Base-by-base conservation (phyloP, 2,888 invertebrate genomes). In the Zele albiditarsus region DNA sequence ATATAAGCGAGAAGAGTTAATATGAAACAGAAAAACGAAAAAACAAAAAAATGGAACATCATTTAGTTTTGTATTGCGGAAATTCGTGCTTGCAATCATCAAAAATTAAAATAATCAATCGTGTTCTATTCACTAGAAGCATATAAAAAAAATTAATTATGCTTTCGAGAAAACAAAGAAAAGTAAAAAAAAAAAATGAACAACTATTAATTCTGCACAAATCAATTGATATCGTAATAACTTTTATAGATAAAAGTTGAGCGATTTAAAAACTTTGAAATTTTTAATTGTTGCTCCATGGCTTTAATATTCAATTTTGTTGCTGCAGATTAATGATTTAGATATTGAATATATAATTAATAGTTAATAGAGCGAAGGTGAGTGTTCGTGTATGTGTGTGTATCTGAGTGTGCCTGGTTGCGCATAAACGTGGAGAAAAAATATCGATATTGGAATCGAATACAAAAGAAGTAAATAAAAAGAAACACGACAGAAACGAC, bases 1-100 rank as follows among this genome's bases (percentile, higher is more conserved):
- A 68, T 53, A 6, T 16, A 68, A 71, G 25, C 10, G 27, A 58
- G 70, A 46, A 74, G 72, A 27, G 74, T 63, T 71, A 77, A 71
- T 33, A 28, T 53, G 62, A 60, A 58, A 58, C 6, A 66, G 65
- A 65, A 6, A 58, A 10, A 25, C 23, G 42, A 46, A n/a, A 65
- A 69, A 58, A 69, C 8, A 16, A 42, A 28, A 60, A 60, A 31
- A 16, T 4, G 10, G 10, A 38, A 38, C 38, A 38, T 38, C 8
- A 12, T 53, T 62, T 62, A 20, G 2, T 46, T 46, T 46, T 46
- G 3, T 53, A 53, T 20, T 38, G 38, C 53, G n/a, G 20, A 53
- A 53, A 53, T 2, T 46, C 3, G 16, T 46, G 46, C 16, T 46
- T 46, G n/a, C n/a, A 16, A 46, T 46, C 23, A 53, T 53, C 8